Evolutionary conservation across 1,140 invertebrate species (phyloP).

Genomic region (Mamestra configurata): DNA sequence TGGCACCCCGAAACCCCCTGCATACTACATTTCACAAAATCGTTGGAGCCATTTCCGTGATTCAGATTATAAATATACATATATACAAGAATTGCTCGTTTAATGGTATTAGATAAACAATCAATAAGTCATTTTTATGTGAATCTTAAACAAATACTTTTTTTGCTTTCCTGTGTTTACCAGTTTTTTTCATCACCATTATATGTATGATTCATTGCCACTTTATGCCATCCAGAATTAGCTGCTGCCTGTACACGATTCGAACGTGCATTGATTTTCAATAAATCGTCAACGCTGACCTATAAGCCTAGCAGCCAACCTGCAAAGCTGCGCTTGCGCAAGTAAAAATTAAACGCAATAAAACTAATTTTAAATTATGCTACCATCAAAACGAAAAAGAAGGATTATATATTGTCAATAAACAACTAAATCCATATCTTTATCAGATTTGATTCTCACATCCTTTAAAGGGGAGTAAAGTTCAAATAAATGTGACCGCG

Average conservation of each 20-base stretch:
- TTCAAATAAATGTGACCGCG: constrained; percentile 7
- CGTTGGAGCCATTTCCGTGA: too few species aligned
- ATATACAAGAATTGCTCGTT: too few species aligned
- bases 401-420: neutral
- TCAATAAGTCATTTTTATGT: too few species aligned
- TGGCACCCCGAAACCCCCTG: too few species aligned
- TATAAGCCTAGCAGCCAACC: neutral
- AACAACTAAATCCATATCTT: neutral
- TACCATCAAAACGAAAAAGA: neutral
- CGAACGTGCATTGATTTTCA: neutral
- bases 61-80: too few species aligned
- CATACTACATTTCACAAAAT: too few species aligned
- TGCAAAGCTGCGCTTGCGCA: neutral
- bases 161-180: neutral
- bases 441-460: neutral
- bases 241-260: neutral
- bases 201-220: neutral
- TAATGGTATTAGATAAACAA: too few species aligned
- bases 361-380: neutral
- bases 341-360: neutral
- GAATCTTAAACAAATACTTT: neutral
- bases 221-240: neutral
- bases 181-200: neutral
- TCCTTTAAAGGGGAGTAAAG: constrained; percentile 19
- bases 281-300: neutral